A percentile compares a stretch with the other conserved stretches of the same genome.
Conservation (phyloP, 30 jellyfish, hydroid and myxozoan species). For the Cassiopea andromeda region DNA sequence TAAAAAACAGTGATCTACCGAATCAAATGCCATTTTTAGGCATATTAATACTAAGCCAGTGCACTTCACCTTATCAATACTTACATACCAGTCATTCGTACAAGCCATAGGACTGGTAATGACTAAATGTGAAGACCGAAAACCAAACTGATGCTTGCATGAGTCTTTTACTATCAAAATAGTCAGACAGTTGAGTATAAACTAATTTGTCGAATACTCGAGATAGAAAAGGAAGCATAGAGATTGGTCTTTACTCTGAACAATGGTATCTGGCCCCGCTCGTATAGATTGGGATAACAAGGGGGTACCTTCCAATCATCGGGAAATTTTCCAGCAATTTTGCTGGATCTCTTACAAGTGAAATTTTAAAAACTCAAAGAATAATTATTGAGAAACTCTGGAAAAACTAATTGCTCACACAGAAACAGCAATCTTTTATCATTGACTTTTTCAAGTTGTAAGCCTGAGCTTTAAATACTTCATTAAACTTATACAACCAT, state of each 20-base stretch:
- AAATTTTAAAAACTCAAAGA: no score
- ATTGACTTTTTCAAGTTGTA: no score
- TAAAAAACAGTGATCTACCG: not conserved
- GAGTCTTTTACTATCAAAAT: slow-evolving; percentile 25
- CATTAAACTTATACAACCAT: no score
- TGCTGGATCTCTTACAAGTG: no score
- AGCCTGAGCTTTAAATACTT: no score
- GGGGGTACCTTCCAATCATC: not conserved
- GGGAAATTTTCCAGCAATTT: not conserved
- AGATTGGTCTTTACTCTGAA: not conserved
- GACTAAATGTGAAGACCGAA: not conserved
- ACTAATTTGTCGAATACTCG: not conserved
- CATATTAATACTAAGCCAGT: not conserved
- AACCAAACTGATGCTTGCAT: slow-evolving; percentile 17
- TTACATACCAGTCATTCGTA: not conserved
- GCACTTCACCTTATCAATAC: not conserved
- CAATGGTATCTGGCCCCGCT: not conserved
- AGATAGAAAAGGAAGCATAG: no score
- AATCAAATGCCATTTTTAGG: not conserved
- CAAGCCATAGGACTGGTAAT: not conserved
- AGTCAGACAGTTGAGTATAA: not conserved
- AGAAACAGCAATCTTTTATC: no score
- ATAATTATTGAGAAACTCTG: no score
- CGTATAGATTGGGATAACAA: slow-evolving; percentile 2
- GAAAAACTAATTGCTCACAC: no score